phyloP scores from a whole-genome alignment of 2,888 invertebrate species.

The Euproctis similis region DNA sequence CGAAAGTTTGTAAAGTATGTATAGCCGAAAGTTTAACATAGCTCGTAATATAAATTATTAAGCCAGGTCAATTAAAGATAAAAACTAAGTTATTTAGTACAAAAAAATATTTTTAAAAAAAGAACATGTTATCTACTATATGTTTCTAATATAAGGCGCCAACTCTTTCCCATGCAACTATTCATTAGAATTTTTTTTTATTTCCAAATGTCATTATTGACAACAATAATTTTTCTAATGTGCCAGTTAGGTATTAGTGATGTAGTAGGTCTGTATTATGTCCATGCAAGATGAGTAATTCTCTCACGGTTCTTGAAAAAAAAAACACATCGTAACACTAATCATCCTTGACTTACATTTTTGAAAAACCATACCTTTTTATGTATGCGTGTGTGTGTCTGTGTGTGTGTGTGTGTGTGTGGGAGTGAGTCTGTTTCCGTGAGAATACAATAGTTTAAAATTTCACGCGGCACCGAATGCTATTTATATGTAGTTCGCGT shows the following conservation, averaged over 20 bases:
- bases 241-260: conserved; percentile 31
- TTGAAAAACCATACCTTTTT: too few relatives aligned
- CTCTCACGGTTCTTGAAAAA: conserved; percentile 66
- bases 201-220: conserved; percentile 35
- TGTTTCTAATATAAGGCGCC: too few relatives aligned
- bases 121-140: too few relatives aligned
- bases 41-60: too few relatives aligned
- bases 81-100: too few relatives aligned
- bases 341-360: conserved; percentile 70
- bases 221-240: conserved; percentile 34
- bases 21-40: too few relatives aligned
- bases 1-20: too few relatives aligned
- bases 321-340: conserved; percentile 50
- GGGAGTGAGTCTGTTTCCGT: conserved; percentile 60
- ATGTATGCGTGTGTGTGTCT: too few relatives aligned
- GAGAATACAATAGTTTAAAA: conserved; percentile 59
- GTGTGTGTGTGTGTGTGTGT: too few relatives aligned
- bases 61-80: too few relatives aligned
- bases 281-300: conserved; percentile 40
- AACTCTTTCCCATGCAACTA: conserved; percentile 35
- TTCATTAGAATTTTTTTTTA: conserved; percentile 31
- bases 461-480: conserved; percentile 41
- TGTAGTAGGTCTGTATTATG: too few relatives aligned
- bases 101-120: too few relatives aligned
- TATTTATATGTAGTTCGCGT: conserved; percentile 31